phyloP scores from a whole-genome alignment of 2,113 vertebrate species.

The Isichthys henryi region DNA sequence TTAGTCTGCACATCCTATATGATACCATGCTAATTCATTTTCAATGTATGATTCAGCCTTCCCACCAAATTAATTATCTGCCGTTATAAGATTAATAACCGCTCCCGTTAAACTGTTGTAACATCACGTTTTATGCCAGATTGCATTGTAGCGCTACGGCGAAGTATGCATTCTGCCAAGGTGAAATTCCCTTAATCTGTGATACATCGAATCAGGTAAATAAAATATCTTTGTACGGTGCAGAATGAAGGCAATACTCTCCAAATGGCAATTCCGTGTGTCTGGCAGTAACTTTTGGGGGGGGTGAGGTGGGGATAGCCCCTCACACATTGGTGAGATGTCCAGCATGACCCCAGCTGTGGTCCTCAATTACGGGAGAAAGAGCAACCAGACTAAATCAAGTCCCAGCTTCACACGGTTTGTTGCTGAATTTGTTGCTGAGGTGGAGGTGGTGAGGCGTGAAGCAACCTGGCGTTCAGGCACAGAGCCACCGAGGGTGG shows the following conservation, averaged over 20 bases:
- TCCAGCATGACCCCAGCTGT: background rate
- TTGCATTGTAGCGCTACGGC: background rate
- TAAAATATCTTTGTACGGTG: background rate
- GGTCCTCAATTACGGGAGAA: background rate
- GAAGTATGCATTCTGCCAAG: background rate
- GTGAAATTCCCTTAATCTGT: background rate
- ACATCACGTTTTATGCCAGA: background rate
- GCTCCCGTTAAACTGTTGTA: slow-evolving; percentile 5
- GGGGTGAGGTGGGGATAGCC: background rate
- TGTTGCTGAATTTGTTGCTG: background rate
- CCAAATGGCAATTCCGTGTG: background rate
- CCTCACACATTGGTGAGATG: background rate
- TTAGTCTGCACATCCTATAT: background rate
- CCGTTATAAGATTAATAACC: background rate
- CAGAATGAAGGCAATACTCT: background rate
- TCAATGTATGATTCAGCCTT: background rate
- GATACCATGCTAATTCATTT: background rate
- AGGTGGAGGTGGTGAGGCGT: background rate
- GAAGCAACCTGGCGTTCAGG: background rate
- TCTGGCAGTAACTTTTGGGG: background rate
- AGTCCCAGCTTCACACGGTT: background rate
- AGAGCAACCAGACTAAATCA: background rate
- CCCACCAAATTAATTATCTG: background rate
- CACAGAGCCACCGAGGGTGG: background rate
- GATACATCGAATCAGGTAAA: background rate